Conservation (phyloP, 1,140 invertebrate genomes). For the Tetragnatha versicolor region DNA sequence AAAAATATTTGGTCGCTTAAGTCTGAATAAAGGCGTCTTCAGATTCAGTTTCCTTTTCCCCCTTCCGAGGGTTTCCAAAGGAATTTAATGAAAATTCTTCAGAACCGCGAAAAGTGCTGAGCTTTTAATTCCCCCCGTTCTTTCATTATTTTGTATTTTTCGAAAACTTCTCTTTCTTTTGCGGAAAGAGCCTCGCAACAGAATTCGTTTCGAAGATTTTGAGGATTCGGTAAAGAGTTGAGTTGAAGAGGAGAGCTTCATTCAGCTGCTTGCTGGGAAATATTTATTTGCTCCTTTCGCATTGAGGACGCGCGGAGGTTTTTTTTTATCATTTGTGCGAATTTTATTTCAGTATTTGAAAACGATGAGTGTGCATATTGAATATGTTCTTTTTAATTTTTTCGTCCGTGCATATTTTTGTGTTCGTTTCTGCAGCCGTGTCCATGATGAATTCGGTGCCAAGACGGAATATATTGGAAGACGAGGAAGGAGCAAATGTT, state of each 20-base stretch:
- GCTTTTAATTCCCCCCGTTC: constrained; percentile 12
- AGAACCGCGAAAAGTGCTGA: constrained; percentile 23
- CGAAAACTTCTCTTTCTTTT: background rate
- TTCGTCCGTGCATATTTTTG: background rate
- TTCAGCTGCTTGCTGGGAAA: constrained; percentile 15
- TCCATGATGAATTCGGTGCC: no score
- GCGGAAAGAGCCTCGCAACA: background rate
- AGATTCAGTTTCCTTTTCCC: no score
- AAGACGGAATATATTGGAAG: no score
- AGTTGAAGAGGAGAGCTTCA: background rate
- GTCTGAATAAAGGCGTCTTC: no score
- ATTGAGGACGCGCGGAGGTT: background rate
- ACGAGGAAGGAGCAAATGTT: no score
- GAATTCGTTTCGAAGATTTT: constrained; percentile 6
- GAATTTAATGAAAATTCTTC: constrained; percentile 11
- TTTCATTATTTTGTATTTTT: constrained; percentile 15
- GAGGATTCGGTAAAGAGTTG: background rate
- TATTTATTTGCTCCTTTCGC: constrained; percentile 26
- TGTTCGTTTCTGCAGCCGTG: background rate
- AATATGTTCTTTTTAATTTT: background rate
- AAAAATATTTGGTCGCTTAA: no score
- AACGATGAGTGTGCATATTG: constrained; percentile 37
- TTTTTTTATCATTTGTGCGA: background rate
- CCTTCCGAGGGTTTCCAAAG: constrained; percentile 24
- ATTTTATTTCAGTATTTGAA: constrained; percentile 40